These are phyloP conservation scores for Trachurus trachurus DNA, from an alignment of 2,797 vertebrate genomes.

Conservation along the genomic window DNA sequence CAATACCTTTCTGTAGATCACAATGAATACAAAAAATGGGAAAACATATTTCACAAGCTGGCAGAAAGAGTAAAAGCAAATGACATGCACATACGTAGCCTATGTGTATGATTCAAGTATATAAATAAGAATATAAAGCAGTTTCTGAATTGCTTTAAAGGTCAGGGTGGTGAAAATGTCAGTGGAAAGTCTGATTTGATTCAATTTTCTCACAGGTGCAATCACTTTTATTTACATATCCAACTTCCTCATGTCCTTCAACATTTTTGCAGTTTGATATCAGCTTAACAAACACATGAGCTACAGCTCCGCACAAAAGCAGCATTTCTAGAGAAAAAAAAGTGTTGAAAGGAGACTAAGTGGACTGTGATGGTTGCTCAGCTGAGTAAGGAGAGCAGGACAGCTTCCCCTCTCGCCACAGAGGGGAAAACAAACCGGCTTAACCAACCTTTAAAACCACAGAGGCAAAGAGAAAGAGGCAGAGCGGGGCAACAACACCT, in stretches of 20 bases:
- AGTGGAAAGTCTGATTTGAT: neutral
- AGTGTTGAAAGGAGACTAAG: slow-evolving; percentile 50
- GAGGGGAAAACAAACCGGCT: slow-evolving; percentile 46
- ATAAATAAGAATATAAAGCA: neutral
- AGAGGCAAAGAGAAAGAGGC: slow-evolving; percentile 50
- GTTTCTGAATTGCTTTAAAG: neutral
- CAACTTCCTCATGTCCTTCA: neutral
- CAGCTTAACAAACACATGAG: slow-evolving; percentile 20
- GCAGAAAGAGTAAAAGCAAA: neutral
- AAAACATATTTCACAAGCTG: neutral
- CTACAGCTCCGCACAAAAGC: slow-evolving; percentile 47
- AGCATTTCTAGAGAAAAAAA: slow-evolving; percentile 9
- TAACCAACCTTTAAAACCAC: slow-evolving; percentile 70
- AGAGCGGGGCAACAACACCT: slow-evolving; percentile 17
- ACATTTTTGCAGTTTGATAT: slow-evolving; percentile 21
- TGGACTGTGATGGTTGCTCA: slow-evolving; percentile 58
- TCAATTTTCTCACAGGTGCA: neutral
- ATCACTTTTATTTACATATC: slow-evolving; percentile 9
- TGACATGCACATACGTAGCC: neutral
- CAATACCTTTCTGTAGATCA: neutral
- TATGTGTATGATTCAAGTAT: neutral
- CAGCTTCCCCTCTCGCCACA: slow-evolving; percentile 20
- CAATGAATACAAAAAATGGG: neutral
- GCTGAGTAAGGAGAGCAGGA: slow-evolving; percentile 71
- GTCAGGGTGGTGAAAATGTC: slow-evolving; percentile 1